A percentile compares a stretch with the other conserved stretches of the same genome.
phyloP scores from a whole-genome alignment of 2,113 vertebrate species.

The Phalacrocorax brasilianus region DNA sequence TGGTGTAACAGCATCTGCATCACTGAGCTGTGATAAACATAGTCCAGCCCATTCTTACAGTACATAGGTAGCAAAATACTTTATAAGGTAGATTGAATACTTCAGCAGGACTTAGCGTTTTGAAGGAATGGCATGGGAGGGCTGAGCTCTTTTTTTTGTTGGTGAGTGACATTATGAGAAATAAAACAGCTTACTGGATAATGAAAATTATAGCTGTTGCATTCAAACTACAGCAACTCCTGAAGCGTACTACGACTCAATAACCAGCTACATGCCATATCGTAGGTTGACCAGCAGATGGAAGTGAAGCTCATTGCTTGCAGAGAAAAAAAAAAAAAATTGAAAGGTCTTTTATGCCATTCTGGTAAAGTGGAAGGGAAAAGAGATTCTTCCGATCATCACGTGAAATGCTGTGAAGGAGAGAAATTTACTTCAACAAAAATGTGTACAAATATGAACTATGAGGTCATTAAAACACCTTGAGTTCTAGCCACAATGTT shows the following conservation, averaged over 20 bases:
- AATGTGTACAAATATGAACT: neutral
- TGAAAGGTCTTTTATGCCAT: neutral
- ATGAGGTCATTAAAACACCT: neutral
- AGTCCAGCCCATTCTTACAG: neutral
- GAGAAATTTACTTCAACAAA: neutral
- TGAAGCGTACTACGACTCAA: neutral
- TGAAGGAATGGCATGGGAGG: neutral
- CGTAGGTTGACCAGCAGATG: neutral
- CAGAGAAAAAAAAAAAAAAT: neutral
- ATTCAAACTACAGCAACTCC: neutral
- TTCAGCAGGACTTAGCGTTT: neutral
- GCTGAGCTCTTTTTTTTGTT: neutral
- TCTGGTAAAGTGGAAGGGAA: neutral
- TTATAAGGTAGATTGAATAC: neutral
- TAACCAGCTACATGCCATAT: neutral
- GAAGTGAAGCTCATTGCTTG: neutral
- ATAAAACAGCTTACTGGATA: neutral
- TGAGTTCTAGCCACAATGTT: neutral
- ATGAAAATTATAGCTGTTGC: neutral
- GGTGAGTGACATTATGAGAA: neutral
- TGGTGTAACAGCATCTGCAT: neutral
- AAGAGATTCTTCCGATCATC: neutral
- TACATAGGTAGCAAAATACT: neutral
- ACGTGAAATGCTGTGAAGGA: neutral
- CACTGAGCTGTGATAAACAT: neutral